Percentiles rank a stretch among this genome's conserved stretches.
Conservation (phyloP, 2,888 invertebrate genomes). For the Epirrita christyi region DNA sequence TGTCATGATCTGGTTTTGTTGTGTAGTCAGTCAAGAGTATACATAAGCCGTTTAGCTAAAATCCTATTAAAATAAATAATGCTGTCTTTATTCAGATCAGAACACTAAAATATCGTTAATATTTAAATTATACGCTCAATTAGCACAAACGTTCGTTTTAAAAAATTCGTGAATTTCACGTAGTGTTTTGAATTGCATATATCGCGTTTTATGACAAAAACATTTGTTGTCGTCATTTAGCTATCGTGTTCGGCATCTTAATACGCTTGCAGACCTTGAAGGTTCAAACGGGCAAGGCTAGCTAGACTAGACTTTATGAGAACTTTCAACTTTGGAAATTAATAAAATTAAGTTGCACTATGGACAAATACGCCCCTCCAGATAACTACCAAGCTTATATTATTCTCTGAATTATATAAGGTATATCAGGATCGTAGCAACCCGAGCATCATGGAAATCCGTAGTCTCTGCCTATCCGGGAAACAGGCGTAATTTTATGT, state of each 20-base stretch:
- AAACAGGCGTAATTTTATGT: too few relatives aligned
- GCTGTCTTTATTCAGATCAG: background rate
- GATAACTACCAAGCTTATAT: too few relatives aligned
- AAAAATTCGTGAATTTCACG: constrained; percentile 5
- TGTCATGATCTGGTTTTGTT: too few relatives aligned
- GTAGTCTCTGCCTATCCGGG: too few relatives aligned
- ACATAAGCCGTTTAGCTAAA: background rate
- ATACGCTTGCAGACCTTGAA: constrained; percentile 35
- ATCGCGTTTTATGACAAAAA: constrained; percentile 29
- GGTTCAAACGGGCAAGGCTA: constrained; percentile 48
- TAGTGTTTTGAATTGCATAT: constrained; percentile 25
- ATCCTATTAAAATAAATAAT: background rate
- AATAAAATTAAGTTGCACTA: too few relatives aligned
- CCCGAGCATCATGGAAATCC: too few relatives aligned
- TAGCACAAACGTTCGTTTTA: background rate
- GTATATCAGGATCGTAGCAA: too few relatives aligned
- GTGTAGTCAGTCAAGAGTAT: background rate
- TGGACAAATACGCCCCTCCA: too few relatives aligned
- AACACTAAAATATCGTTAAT: constrained; percentile 7
- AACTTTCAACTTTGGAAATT: constrained; percentile 35
- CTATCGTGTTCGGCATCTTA: constrained; percentile 35
- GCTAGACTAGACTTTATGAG: constrained; percentile 39
- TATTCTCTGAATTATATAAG: too few relatives aligned
- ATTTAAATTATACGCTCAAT: constrained; percentile 7
- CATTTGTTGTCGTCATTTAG: constrained; percentile 18